Conservation (phyloP, 1,140 invertebrate genomes). For the Pentalonia nigronervosa region DNA sequence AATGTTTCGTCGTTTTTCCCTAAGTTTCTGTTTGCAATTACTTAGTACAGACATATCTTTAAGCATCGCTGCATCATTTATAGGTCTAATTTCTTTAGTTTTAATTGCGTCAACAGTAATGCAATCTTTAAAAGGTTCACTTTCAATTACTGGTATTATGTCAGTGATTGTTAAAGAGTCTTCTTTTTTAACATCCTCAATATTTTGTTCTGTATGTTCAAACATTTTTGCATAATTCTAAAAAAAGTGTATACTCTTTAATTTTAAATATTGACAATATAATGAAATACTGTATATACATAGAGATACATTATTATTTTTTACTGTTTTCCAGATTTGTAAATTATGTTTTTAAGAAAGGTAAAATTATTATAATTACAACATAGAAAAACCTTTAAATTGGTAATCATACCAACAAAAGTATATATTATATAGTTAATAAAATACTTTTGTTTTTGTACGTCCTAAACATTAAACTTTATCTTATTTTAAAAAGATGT, state of each 20-base stretch:
- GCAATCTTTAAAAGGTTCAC: not conserved
- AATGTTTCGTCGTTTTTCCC: not conserved
- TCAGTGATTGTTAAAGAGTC: not conserved
- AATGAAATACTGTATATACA: not conserved
- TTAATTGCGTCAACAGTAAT: not conserved
- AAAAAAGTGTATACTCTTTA: not conserved
- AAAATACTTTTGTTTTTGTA: not conserved
- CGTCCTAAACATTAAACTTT: not conserved
- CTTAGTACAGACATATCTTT: not conserved
- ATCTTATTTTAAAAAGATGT: not conserved
- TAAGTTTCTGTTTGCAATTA: not conserved
- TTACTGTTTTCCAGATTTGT: not conserved
- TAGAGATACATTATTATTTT: not conserved
- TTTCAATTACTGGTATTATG: not conserved
- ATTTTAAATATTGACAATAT: not conserved
- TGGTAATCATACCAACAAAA: not conserved
- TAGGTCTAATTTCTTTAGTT: not conserved
- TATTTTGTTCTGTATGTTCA: not conserved
- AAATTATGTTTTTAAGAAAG: not conserved
- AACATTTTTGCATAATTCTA: not conserved
- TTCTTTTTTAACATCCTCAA: not conserved
- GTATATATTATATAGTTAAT: not conserved
- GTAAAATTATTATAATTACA: not conserved
- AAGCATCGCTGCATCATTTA: not conserved
- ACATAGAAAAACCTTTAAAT: not conserved